phyloP scores from a whole-genome alignment of 2,113 vertebrate species.

The Oxyruncus cristatus region DNA sequence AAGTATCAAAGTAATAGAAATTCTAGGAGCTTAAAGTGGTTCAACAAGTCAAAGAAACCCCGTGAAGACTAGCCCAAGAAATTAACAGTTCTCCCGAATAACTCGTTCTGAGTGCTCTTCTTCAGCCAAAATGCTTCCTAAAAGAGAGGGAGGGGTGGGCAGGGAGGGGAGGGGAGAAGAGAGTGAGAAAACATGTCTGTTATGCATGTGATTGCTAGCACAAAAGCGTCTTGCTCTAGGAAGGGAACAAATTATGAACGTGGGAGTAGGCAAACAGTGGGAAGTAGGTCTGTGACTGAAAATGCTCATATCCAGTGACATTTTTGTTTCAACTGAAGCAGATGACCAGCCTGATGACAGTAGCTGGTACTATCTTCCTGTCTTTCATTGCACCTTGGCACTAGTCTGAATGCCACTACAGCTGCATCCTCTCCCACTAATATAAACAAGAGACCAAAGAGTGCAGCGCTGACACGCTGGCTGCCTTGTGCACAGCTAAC shows the following conservation, averaged over 20 bases:
- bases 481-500: not conserved
- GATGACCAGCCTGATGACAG: not conserved
- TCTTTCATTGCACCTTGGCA: not conserved
- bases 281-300: not conserved
- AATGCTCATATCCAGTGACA: not conserved
- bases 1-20: not conserved
- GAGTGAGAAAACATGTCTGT: not conserved
- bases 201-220: not conserved
- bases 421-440: not conserved
- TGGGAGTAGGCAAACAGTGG: not conserved
- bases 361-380: not conserved
- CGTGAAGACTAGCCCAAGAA: not conserved
- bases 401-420: not conserved
- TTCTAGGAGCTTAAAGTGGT: not conserved
- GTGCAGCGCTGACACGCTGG: not conserved
- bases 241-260: not conserved
- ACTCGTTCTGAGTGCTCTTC: not conserved
- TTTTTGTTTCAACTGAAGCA: not conserved
- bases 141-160: not conserved
- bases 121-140: not conserved
- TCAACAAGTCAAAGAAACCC: not conserved
- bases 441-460: not conserved
- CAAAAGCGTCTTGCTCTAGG: not conserved
- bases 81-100: not conserved
- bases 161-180: not conserved